Evolutionary conservation across 2,113 vertebrate genomes (phyloP).

Genomic region (Thamnophis sirtalis): DNA sequence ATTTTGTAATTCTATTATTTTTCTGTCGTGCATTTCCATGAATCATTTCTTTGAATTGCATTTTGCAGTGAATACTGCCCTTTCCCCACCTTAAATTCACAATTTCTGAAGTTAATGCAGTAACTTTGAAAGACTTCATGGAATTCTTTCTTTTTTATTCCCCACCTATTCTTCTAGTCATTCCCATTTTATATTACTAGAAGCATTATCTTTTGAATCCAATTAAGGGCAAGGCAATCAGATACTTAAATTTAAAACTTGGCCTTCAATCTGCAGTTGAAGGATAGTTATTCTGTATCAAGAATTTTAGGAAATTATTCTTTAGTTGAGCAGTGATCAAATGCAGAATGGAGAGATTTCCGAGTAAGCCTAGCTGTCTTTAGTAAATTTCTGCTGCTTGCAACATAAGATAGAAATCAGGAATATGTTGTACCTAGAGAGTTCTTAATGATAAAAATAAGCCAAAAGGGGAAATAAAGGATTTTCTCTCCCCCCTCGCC

Average conservation of each 20-base stretch:
- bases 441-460: not conserved
- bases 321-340: not conserved
- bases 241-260: not conserved
- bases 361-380: not conserved
- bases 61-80: not conserved
- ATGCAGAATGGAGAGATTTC: not conserved
- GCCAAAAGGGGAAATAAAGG: not conserved
- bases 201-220: not conserved
- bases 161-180: not conserved
- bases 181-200: not conserved
- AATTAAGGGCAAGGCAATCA: not conserved
- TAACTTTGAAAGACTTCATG: not conserved
- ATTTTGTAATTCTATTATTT: not conserved
- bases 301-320: not conserved
- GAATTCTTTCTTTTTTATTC: not conserved
- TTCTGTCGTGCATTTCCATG: not conserved
- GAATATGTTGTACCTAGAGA: not conserved
- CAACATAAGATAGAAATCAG: not conserved
- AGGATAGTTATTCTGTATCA: not conserved
- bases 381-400: not conserved
- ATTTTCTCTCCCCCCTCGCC: not conserved
- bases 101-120: not conserved
- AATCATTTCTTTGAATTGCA: not conserved
- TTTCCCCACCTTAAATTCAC: not conserved
- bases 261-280: not conserved